Percentiles rank a stretch among this genome's conserved stretches.
phyloP scores from a whole-genome alignment of 2,888 invertebrate species.

The Nipponacmea schrenckii region DNA sequence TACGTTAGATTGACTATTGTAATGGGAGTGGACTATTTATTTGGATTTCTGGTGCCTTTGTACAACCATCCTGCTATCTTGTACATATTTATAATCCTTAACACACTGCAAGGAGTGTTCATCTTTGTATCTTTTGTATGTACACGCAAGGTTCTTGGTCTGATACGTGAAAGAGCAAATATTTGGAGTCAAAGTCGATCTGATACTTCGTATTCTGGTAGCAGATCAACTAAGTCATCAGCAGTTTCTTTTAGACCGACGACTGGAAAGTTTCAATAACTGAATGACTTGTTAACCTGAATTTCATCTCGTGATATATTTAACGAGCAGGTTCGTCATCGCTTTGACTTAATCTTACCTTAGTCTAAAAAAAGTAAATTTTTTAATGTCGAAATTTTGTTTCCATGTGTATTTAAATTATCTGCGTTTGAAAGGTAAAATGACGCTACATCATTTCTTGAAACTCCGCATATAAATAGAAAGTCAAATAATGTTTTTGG shows the following conservation, averaged over 20 bases:
- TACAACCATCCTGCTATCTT: constrained; percentile 60
- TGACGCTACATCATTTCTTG: too few species aligned
- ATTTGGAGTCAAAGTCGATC: constrained; percentile 10
- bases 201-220: constrained; percentile 7
- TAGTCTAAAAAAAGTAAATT: too few species aligned
- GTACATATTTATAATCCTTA: constrained; percentile 70
- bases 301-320: too few species aligned
- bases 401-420: too few species aligned
- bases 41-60: constrained; percentile 67
- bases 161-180: constrained; percentile 31
- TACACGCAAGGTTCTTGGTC: constrained; percentile 48
- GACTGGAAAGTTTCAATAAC: not conserved
- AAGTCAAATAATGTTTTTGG: too few species aligned
- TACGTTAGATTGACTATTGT: constrained; percentile 63
- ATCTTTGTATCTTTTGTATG: constrained; percentile 67
- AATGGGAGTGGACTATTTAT: constrained; percentile 70
- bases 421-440: too few species aligned
- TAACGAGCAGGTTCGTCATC: too few species aligned
- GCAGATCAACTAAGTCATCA: constrained; percentile 4
- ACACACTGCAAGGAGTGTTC: constrained; percentile 73
- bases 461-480: too few species aligned
- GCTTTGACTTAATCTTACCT: too few species aligned
- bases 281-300: too few species aligned
- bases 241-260: constrained; percentile 7
- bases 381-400: too few species aligned